Evolutionary conservation across 1,140 invertebrate species (phyloP).

Genomic region (Panulirus ornatus): DNA sequence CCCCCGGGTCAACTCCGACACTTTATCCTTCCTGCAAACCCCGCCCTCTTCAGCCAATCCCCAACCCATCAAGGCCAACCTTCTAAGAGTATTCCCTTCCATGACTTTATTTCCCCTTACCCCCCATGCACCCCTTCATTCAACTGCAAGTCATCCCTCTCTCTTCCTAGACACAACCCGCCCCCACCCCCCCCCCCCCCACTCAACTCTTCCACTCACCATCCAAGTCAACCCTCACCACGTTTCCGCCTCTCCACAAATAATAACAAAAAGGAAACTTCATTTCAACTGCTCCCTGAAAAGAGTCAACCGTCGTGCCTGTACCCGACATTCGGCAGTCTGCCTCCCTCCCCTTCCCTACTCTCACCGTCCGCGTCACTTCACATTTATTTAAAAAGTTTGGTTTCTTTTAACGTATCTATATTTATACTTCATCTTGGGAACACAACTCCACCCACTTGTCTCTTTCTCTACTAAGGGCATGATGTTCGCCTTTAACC

Average conservation of each 20-base stretch:
- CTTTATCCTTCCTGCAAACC: not conserved
- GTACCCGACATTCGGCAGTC: not conserved
- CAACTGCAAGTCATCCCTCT: no score
- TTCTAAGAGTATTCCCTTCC: not conserved
- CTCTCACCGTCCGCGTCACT: no score
- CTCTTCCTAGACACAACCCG: not conserved
- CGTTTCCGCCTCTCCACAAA: not conserved
- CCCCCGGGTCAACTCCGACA: not conserved
- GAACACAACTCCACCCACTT: no score
- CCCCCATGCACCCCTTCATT: not conserved
- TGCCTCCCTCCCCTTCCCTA: not conserved
- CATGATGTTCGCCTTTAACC: no score
- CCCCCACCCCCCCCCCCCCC: not conserved
- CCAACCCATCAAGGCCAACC: slow-evolving; percentile 6
- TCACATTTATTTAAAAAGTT: no score
- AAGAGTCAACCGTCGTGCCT: no score
- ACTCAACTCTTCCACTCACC: not conserved
- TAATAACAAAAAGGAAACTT: no score
- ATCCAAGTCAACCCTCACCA: not conserved
- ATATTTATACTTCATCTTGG: no score
- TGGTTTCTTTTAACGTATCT: no score
- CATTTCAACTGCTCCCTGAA: no score
- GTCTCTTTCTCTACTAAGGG: no score
- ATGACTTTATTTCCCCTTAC: not conserved
- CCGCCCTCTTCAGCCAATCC: not conserved